Conservation (phyloP, 1,140 invertebrate genomes). For the Phymorhynchus buccinoides region DNA sequence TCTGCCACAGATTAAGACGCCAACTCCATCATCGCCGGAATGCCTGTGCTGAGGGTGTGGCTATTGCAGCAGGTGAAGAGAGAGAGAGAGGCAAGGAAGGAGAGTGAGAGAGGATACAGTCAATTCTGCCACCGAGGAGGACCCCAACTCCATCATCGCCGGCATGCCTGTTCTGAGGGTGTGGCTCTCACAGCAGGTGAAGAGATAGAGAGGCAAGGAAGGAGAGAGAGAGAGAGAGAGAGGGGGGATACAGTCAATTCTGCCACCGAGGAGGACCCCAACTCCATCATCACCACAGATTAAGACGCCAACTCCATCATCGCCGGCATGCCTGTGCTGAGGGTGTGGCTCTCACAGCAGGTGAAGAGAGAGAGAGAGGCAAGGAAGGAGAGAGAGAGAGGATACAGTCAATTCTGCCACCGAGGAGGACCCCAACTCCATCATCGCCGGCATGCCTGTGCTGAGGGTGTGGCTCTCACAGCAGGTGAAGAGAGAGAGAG, state of each 20-base stretch:
- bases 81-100: too few species aligned
- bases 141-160: slow-evolving; percentile 92
- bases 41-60: slow-evolving; percentile 94
- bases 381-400: too few species aligned
- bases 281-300: slow-evolving; percentile 93
- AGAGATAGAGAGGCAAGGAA: too few species aligned
- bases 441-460: slow-evolving; percentile 95
- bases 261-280: slow-evolving; percentile 91
- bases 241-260: slow-evolving; percentile 95
- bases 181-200: slow-evolving; percentile 78
- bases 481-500: too few species aligned
- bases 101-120: too few species aligned
- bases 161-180: slow-evolving; percentile 82
- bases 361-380: too few species aligned
- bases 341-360: slow-evolving; percentile 89
- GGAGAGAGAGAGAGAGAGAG: too few species aligned
- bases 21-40: slow-evolving; percentile 91
- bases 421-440: slow-evolving; percentile 91
- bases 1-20: slow-evolving; percentile 92
- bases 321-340: slow-evolving; percentile 93
- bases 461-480: slow-evolving; percentile 89
- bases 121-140: slow-evolving; percentile 92
- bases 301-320: too few species aligned
- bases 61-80: slow-evolving; percentile 86
- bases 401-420: slow-evolving; percentile 93